Base-by-base conservation (phyloP, 2,888 invertebrate species). In the Doris montereyensis region DNA sequence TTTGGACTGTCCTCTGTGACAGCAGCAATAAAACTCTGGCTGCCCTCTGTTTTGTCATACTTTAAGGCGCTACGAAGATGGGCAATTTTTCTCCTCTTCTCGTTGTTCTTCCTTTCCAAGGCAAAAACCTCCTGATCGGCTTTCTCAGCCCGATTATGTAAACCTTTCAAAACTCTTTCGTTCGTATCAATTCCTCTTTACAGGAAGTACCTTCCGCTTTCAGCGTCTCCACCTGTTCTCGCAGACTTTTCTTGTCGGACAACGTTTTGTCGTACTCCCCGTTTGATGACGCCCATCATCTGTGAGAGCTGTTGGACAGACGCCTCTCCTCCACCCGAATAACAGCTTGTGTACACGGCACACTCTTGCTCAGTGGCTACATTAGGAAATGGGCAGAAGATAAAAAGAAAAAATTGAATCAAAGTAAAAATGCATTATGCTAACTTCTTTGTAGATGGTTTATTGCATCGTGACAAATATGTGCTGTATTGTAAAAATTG, bases 261-360 rank as follows among this genome's bases (percentile, higher is more conserved):
- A 87, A 86, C 8, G 86, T 83, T 76, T 87, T 84, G 76, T 86
- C 86, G 35, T 87, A 88, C 80, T 90, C 90, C 13, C 88, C n/a
- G 82, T 77, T 89, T 88, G 30, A 89, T 78, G 5, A 90, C 86
- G 21, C 85, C 83, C 28, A 87, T 85, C 78, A 89, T 87, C 26
- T 85, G 85, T 0, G 88, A 85, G 24, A 90, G 78, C 76, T 87
- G 85, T 62, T 85, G 84, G 0, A 86, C 73, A 10, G 85, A 83
- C 32, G 81, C 81, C 13, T 80, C 77, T 10, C 79, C 77, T n/a
- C n/a, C n/a, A n/a, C n/a, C n/a, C n/a, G n/a, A n/a, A n/a, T n/a
- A n/a, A n/a, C n/a, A n/a, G n/a, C n/a, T n/a, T n/a, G n/a, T n/a
- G n/a, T n/a, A n/a, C n/a, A n/a, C n/a, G n/a, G n/a, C n/a, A n/a